Base-by-base conservation (phyloP, 2,888 invertebrate genomes). In the Acrocyrtus sp. region DNA sequence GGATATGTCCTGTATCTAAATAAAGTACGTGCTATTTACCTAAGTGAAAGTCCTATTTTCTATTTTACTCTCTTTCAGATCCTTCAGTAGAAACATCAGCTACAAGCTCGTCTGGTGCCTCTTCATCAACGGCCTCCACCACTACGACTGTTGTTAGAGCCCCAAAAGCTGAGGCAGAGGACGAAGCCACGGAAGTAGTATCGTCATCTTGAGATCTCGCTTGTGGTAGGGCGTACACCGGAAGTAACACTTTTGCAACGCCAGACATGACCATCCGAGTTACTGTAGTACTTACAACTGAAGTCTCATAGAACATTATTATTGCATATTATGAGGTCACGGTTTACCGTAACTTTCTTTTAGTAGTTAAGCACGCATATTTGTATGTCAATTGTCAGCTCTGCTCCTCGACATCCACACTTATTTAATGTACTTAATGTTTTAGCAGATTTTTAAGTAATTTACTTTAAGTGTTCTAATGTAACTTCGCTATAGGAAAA, bases 111-210 rank as follows among this genome's bases (percentile, higher is more conserved):
- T 58, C 68, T 39, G 62, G 62, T 19, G 60, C 74, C 17, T 74
- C 77, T 3, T 70, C 78, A 0, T 68, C 76, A 8, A 69, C 78
- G 1, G 54, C 76, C 5, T 74, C 75, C 1, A 51, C 75, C 17
- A 61, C n/a, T n/a, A n/a, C 77, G 5, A 76, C 78, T 22, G 69
- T 76, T 22, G 68, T 76, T 43, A 51, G 76, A 34, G 73, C 78
- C 8, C 76, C 78, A 8, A 41, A 72, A 12, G 73, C 67, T 1
- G 62, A 67, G 47, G 45, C n/a, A 5, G 72, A 72, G 2, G 63
- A 56, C 0, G 74, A 69, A 21, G 47, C 48, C 29, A 70, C 62
- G 45, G 62, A 53, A 45, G 51, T 26, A 27, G 58, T 41, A 65
- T 21, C 61, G 15, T 66, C 66, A 66, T 72, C 72, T 48, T 72